phyloP scores from a whole-genome alignment of 1,140 invertebrate species.

The Parapsyche elsis region DNA sequence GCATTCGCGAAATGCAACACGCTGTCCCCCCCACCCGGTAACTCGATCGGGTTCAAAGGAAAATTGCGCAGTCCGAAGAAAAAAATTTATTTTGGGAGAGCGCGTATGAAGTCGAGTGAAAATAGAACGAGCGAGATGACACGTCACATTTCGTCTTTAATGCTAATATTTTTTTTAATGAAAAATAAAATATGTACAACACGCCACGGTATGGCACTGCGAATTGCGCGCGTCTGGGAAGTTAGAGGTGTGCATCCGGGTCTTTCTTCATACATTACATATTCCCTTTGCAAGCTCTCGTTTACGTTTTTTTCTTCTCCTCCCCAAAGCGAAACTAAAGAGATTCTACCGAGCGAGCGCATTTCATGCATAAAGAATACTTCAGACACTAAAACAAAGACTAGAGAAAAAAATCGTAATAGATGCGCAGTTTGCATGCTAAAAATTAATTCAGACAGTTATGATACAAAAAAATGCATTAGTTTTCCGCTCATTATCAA shows the following conservation, averaged over 20 bases:
- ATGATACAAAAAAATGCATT: too few species aligned
- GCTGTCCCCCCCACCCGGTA: too few species aligned
- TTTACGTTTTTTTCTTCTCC: background rate
- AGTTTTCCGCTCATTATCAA: too few species aligned
- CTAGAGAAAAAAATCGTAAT: conserved; percentile 46
- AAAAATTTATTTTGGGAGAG: conserved; percentile 4
- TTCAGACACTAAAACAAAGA: conserved; percentile 41
- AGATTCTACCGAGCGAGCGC: conserved; percentile 14
- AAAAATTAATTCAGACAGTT: background rate
- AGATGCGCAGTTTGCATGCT: conserved; percentile 20
- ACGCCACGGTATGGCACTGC: background rate
- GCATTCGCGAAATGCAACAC: background rate
- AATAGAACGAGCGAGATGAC: conserved; percentile 31
- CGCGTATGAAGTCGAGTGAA: background rate
- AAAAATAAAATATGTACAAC: background rate
- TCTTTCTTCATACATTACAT: conserved; percentile 32
- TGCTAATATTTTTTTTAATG: background rate
- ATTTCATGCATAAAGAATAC: conserved; percentile 31
- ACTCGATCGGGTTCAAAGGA: conserved; percentile 22
- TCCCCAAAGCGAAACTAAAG: conserved; percentile 15
- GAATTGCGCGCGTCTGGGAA: conserved; percentile 19
- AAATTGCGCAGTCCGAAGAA: conserved; percentile 16
- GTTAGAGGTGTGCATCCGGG: conserved; percentile 36
- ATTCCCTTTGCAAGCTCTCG: conserved; percentile 14
- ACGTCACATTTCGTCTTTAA: conserved; percentile 11